A percentile compares a stretch with the other conserved stretches of the same genome.
Conservation (phyloP, 2,888 invertebrate species). For the Sicus ferrugineus region DNA sequence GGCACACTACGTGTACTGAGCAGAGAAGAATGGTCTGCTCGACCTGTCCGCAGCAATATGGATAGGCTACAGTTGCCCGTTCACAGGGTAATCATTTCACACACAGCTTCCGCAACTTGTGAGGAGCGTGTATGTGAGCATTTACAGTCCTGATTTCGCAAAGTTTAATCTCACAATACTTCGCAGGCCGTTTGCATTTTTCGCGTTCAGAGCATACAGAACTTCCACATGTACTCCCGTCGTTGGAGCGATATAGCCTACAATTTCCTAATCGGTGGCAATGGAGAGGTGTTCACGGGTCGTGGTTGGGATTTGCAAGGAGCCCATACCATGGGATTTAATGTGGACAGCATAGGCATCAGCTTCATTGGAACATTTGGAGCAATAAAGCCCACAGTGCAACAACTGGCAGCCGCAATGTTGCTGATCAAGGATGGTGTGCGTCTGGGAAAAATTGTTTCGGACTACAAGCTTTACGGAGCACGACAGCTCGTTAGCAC, state of each 20-base stretch:
- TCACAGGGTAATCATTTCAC: constrained; percentile 70
- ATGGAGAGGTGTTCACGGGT: constrained; percentile 76
- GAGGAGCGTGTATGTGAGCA: constrained; percentile 65
- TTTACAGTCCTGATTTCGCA: neutral
- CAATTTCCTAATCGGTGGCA: constrained; percentile 81
- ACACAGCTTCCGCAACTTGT: constrained; percentile 73
- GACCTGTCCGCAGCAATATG: constrained; percentile 66
- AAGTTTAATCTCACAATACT: constrained; percentile 13
- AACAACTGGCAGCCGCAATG: constrained; percentile 70
- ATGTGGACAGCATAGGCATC: constrained; percentile 73
- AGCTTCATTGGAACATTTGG: constrained; percentile 78
- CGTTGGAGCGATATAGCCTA: constrained; percentile 76
- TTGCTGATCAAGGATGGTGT: constrained; percentile 72
- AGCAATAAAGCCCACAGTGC: constrained; percentile 65
- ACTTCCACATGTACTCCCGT: constrained; percentile 73
- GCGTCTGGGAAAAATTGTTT: constrained; percentile 68
- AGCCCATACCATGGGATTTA: constrained; percentile 75
- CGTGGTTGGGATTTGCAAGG: constrained; percentile 78
- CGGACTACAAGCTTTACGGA: constrained; percentile 73
- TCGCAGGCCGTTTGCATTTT: constrained; percentile 68
- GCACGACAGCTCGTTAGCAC: constrained; percentile 74
- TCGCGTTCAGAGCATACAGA: constrained; percentile 66
- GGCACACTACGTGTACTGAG: constrained; percentile 67
- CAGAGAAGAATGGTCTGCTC: constrained; percentile 74
- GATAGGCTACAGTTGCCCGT: constrained; percentile 66